Evolutionary conservation across 2,113 vertebrate species (phyloP), one percentile per base, ranked within the genome.

Genomic region (Scomber japonicus): DNA sequence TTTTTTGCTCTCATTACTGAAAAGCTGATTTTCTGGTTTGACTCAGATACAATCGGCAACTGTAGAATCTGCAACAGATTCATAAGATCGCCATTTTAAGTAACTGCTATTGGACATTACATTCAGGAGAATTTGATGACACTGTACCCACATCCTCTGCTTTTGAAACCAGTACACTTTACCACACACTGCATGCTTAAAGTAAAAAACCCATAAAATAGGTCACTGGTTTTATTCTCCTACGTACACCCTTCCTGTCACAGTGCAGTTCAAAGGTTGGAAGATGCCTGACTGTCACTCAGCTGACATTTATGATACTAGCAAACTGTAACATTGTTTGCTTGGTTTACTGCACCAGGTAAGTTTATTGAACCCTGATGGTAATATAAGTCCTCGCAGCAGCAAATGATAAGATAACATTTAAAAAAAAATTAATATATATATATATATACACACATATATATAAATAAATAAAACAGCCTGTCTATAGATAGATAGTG

Each of bases 191-290:
- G 3, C 30, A 73, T 24, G n/a, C 31, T 4, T n/a, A 6, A 1
- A 1, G 11, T 21, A 21, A 21, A 21, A 21, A 21, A 21, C 21
- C 15, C 11, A 40, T 19, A 27, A 83, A 35, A 54, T n/a, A 64
- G n/a, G 14, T 13, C 40, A 19, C 10, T 19, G 13, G 13, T 49
- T 80, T 11, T 62, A 4, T 12, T 27, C 5, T 54, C 11, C 19
- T 31, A 16, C 21, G 21, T 21, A 21, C 56, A 53, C 5, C 4
- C 5, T 35, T 72, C 9, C 57, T 54, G 63, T 51, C 11, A 24
- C n/a, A 12, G n/a, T 35, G n/a, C 40, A 61, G 70, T 44, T 71
- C 21, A 64, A 73, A 53, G 19, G 64, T 50, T 56, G 49, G 30
- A 51, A 19, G 14, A 48, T 16, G 19, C 3, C 81, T n/a, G 17